Evolutionary conservation across 53 echinoderm and acorn worm species (phyloP).

Genomic region (Patiria pectinifera): DNA sequence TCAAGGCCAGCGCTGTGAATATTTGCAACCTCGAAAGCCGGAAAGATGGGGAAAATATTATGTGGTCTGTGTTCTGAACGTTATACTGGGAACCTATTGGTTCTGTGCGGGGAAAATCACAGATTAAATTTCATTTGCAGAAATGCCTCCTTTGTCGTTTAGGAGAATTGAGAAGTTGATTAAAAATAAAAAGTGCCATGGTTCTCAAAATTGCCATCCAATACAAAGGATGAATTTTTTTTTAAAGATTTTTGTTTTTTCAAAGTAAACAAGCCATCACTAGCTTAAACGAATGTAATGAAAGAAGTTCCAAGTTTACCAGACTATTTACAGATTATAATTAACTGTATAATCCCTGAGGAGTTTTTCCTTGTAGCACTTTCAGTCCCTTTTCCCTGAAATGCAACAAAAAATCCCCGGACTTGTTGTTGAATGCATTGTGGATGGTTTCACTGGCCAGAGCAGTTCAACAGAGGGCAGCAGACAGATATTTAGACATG

Average conservation of each 20-base stretch:
- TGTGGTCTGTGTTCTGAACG: neutral
- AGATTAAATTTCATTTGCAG: neutral
- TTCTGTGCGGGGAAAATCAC: too few species aligned
- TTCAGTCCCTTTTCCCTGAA: neutral
- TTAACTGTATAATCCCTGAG: too few species aligned
- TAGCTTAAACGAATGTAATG: too few species aligned
- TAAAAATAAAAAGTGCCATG: too few species aligned
- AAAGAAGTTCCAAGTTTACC: too few species aligned
- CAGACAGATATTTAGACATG: neutral
- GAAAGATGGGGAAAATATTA: neutral
- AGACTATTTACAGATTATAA: too few species aligned
- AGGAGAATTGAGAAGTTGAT: too few species aligned
- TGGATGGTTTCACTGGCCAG: neutral
- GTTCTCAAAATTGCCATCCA: too few species aligned
- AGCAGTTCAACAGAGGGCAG: slow-evolving; percentile 51
- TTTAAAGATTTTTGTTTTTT: too few species aligned
- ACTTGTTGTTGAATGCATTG: neutral
- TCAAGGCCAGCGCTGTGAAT: neutral
- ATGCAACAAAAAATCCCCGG: neutral
- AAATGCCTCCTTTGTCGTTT: neutral
- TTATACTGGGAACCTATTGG: neutral
- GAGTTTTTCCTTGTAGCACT: too few species aligned
- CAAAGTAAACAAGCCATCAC: too few species aligned
- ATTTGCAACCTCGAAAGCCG: neutral
- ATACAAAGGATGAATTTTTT: too few species aligned